Conservation (phyloP, 1,140 invertebrate genomes). For the Aphis craccivora region DNA sequence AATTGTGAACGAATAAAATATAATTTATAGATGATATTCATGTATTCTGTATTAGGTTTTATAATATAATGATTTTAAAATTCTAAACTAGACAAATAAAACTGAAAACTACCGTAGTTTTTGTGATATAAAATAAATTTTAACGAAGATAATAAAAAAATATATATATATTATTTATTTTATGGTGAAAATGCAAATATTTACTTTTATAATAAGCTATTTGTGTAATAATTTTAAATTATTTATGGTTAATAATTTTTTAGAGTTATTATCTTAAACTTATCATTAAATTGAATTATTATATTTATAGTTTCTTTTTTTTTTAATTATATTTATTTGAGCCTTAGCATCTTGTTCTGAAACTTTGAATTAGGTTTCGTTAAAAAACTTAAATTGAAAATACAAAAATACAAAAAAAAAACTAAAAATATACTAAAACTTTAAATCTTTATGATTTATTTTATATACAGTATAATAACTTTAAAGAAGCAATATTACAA, state of each 20-base stretch:
- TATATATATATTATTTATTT: neutral
- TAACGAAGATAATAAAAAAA: neutral
- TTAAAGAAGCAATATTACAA: neutral
- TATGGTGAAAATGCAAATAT: neutral
- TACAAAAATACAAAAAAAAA: neutral
- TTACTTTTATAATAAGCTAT: neutral
- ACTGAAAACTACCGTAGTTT: neutral
- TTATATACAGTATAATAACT: neutral
- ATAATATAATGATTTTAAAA: neutral
- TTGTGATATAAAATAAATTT: neutral
- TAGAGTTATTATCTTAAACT: neutral
- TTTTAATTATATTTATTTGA: neutral
- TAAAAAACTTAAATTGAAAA: slow-evolving; percentile 19
- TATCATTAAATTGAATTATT: slow-evolving; percentile 19
- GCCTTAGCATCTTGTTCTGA: neutral
- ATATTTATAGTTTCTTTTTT: neutral
- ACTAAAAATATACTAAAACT: slow-evolving; percentile 7
- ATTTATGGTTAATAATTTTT: neutral
- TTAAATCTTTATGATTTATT: neutral
- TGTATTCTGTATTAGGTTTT: neutral
- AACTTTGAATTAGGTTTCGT: neutral
- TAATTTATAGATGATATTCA: neutral
- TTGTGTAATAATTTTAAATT: neutral
- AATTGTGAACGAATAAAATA: no score
- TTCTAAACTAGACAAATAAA: neutral